Conservation (phyloP, 2,113 vertebrate genomes). For the Forbesichthys agassizii region DNA sequence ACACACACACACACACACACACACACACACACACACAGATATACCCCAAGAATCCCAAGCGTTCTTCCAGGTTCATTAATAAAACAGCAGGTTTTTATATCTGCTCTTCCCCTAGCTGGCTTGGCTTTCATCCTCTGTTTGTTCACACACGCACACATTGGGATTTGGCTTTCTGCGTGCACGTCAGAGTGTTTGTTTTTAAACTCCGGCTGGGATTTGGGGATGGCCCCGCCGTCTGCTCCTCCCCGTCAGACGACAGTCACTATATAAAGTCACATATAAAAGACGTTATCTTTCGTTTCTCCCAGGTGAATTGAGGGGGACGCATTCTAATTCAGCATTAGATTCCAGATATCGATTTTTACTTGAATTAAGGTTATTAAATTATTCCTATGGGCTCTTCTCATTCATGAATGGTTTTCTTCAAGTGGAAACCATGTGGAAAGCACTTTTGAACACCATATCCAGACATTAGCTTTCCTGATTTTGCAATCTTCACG, state of each 20-base stretch:
- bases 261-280: conserved; percentile 55
- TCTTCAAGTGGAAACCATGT: no score
- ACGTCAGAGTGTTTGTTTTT: conserved; percentile 44
- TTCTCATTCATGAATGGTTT: background rate
- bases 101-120: conserved; percentile 75
- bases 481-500: no score
- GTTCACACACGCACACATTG: conserved; percentile 66
- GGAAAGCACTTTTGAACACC: no score
- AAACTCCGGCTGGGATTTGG: conserved; percentile 70
- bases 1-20: conserved; percentile 20
- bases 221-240: conserved; percentile 71
- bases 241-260: conserved; percentile 68
- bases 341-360: conserved; percentile 3
- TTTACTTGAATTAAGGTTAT: no score
- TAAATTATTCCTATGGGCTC: conserved; percentile 21
- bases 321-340: conserved; percentile 37
- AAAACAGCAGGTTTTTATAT: conserved; percentile 79
- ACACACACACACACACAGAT: conserved; percentile 22
- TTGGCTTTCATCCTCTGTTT: conserved; percentile 79
- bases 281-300: conserved; percentile 63
- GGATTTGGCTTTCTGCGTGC: conserved; percentile 59
- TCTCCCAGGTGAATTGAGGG: conserved; percentile 45
- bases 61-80: conserved; percentile 80
- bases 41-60: conserved; percentile 64
- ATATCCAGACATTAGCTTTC: no score